Evolutionary conservation across 1,140 invertebrate genomes (phyloP), one percentile per base, ranked within the genome.

Genomic region (Trichonephila inaurata): DNA sequence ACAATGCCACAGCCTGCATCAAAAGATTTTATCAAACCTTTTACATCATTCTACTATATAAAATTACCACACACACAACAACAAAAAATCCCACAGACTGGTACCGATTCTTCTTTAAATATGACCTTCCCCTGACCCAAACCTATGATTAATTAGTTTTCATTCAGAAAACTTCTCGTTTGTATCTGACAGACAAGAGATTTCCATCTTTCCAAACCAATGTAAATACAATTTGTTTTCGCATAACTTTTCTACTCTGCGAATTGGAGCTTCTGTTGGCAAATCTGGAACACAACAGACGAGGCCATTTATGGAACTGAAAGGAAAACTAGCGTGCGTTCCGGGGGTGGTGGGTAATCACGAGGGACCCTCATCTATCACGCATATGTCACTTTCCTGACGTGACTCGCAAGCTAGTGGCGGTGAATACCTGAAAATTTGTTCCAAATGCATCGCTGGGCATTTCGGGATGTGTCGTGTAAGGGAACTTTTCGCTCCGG

Each of bases 281-380:
- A 69, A 69, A 69, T 8, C 66, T 24, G 66, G 21, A 69, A 69
- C 66, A 28, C 24, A 69, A 12, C 66, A 69, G n/a, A 69, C 24
- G 66, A 69, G 66, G 66, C 66, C n/a, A 69, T 69, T 69, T 69
- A n/a, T 69, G 64, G 66, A 24, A 69, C n/a, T n/a, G 66, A 69
- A 28, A 69, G 66, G 66, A 69, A 69, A 69, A 28, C 66, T 69
- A 14, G 66, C 66, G 66, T 24, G 66, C 24, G 24, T 69, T 69
- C 24, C 21, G 66, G 66, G 66, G 66, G 66, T 28, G 66, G 51
- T 5, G 66, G 66, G 66, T 69, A 28, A 8, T n/a, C 24, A 28
- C 14, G 66, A 14, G 66, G 66, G n/a, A 24, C 66, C 66, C n/a
- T 69, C 66, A 69, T 69, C 66, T 24, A 69, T 69, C 66, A 69